A percentile compares a stretch with the other conserved stretches of the same genome.
Evolutionary conservation across 2,888 invertebrate genomes (phyloP).

Genomic region (Hirtodrosophila trivittata): DNA sequence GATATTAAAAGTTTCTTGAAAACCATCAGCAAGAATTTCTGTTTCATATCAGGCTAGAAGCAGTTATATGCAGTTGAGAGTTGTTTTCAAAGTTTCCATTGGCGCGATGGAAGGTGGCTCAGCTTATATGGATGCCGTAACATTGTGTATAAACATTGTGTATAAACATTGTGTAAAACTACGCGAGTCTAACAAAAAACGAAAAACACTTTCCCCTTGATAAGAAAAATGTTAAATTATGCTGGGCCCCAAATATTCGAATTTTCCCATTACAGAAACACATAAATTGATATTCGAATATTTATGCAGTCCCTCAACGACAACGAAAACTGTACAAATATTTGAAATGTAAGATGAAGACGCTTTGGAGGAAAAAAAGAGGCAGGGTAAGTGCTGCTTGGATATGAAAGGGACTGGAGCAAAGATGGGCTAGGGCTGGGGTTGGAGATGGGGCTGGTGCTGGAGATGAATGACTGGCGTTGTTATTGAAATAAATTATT

Average conservation of each 20-base stretch:
- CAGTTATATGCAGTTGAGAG: too few species aligned
- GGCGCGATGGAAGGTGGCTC: too few species aligned
- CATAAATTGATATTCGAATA: slow-evolving; percentile 74
- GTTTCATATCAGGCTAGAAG: too few species aligned
- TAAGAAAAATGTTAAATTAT: slow-evolving; percentile 51
- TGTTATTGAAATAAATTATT: slow-evolving; percentile 80
- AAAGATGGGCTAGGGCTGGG: slow-evolving; percentile 2
- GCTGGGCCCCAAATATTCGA: slow-evolving; percentile 40
- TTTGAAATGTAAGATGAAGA: slow-evolving; percentile 51
- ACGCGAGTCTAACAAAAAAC: background rate
- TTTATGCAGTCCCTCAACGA: slow-evolving; percentile 44
- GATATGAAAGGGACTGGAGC: slow-evolving; percentile 5
- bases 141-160: too few species aligned
- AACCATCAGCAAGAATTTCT: too few species aligned
- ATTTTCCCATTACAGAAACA: slow-evolving; percentile 46
- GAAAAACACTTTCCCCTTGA: slow-evolving; percentile 59
- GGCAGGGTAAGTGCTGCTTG: slow-evolving; percentile 13
- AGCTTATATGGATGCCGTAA: too few species aligned
- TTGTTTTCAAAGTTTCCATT: too few species aligned
- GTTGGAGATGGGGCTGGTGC: slow-evolving; percentile 1
- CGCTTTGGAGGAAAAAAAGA: slow-evolving; percentile 28
- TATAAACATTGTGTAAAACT: too few species aligned
- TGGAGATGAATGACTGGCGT: slow-evolving; percentile 55
- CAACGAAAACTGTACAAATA: slow-evolving; percentile 51
- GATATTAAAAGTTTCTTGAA: too few species aligned